Conservation (phyloP, 2,888 invertebrate genomes). For the Galerucella nymphaeae region DNA sequence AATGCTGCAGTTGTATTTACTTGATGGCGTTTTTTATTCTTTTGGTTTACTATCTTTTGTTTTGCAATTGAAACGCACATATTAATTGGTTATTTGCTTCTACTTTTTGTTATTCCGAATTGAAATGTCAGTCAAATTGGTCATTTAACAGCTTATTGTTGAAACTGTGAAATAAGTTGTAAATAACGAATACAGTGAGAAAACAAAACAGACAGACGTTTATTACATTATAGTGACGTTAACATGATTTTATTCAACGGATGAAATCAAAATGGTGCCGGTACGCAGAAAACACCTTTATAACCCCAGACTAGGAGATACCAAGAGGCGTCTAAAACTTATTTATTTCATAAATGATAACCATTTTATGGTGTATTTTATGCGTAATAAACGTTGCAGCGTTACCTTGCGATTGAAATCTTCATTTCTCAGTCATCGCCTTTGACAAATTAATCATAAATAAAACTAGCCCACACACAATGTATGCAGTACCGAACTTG, state of each 20-base stretch:
- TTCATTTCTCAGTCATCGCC: constrained; percentile 31
- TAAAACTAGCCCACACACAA: constrained; percentile 29
- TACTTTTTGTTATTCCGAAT: too few relatives aligned
- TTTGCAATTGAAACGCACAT: too few relatives aligned
- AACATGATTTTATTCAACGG: not conserved
- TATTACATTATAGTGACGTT: not conserved
- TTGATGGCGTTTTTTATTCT: too few relatives aligned
- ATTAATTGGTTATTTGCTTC: too few relatives aligned
- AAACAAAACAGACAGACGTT: not conserved
- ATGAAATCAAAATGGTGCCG: not conserved
- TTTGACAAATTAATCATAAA: constrained; percentile 35
- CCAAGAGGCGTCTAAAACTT: constrained; percentile 27
- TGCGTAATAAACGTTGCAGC: constrained; percentile 28
- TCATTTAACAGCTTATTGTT: not conserved
- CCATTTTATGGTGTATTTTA: constrained; percentile 31
- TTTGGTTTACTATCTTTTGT: too few relatives aligned
- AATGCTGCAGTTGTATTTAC: too few relatives aligned
- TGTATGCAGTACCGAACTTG: constrained; percentile 17
- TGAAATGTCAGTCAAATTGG: too few relatives aligned
- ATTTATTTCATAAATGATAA: constrained; percentile 31
- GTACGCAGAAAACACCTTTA: constrained; percentile 3
- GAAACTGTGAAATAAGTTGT: not conserved
- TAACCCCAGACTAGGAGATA: constrained; percentile 16
- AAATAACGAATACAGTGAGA: not conserved
- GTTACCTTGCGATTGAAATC: constrained; percentile 30